Conservation (phyloP, 2,888 invertebrate species). For the Congeria kusceri region DNA sequence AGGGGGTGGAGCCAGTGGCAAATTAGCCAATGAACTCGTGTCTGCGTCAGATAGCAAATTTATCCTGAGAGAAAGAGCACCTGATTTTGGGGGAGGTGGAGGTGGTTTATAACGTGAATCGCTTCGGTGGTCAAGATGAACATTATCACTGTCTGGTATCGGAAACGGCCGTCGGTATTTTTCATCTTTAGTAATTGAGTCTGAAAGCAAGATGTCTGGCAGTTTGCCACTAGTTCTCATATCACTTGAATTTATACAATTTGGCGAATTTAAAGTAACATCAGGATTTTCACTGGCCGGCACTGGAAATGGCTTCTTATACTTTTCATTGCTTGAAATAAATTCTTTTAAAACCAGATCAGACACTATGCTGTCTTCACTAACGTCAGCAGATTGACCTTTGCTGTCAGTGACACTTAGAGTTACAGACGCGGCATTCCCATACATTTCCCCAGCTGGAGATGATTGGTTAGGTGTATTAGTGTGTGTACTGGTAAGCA, state of each 20-base stretch:
- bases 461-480: conserved; percentile 32
- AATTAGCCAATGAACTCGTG: conserved; percentile 67
- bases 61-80: not conserved
- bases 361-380: conserved; percentile 25
- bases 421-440: conserved; percentile 20
- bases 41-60: conserved; percentile 39
- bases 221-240: not conserved
- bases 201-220: not conserved
- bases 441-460: conserved; percentile 34
- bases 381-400: not conserved
- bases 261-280: conserved; percentile 3
- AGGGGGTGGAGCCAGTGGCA: conserved; percentile 71
- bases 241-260: not conserved
- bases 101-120: not conserved
- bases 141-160: not conserved
- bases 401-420: conserved; percentile 38
- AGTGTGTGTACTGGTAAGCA: conserved; percentile 81
- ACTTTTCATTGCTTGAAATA: conserved; percentile 28
- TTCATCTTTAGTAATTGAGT: not conserved
- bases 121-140: no score
- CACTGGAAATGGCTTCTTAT: conserved; percentile 49
- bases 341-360: conserved; percentile 29
- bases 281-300: conserved; percentile 29
- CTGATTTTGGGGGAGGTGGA: not conserved
- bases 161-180: not conserved